Base-by-base conservation (phyloP, 2,797 vertebrate species). In the Poecilia gillii region DNA sequence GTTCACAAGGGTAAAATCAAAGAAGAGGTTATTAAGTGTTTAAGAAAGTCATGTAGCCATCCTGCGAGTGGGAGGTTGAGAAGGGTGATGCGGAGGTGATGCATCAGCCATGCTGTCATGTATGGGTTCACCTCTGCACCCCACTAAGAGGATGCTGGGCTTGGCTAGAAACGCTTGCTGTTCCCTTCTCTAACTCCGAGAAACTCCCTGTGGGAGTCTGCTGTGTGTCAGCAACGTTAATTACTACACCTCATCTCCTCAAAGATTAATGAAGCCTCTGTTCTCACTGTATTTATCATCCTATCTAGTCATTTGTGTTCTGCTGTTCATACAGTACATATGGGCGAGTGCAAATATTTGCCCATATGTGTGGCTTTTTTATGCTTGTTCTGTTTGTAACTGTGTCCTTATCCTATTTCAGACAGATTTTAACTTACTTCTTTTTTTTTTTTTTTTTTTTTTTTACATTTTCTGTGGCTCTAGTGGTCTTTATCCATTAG, bases 141-240 rank as follows among this genome's bases (percentile, higher is more conserved):
- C 89, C 80, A 20, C 83, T 74, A 85, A 87, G 88, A 89, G 84
- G 81, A 78, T 84, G 83, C 51, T 83, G 91, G 86, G 83, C 83
- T 83, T 20, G 62, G 77, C 74, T 72, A 80, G 79, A 87, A 81
- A 80, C 75, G 72, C 87, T 86, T n/a, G 87, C 89, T 89, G 86
- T 92, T 92, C 86, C 84, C 88, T 83, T 85, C 87, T 88, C 88
- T 90, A 86, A 87, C 82, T 87, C 89, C 86, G 88, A 87, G 92
- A 79, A 85, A 81, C 87, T 91, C 88, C 90, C 91, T 72, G 76
- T 86, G 90, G 87, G 88, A 89, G 79, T 90, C 87, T 84, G 84
- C 91, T 86, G 86, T 88, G 89, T 93, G 91, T 93, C 91, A 90
- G 91, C 88, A 83, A 90, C 85, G 87, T 92, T 93, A 92, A 93